These are phyloP conservation scores for Drosophila limbata DNA, from an alignment of 2,888 invertebrate genomes.

Conservation along the genomic window DNA sequence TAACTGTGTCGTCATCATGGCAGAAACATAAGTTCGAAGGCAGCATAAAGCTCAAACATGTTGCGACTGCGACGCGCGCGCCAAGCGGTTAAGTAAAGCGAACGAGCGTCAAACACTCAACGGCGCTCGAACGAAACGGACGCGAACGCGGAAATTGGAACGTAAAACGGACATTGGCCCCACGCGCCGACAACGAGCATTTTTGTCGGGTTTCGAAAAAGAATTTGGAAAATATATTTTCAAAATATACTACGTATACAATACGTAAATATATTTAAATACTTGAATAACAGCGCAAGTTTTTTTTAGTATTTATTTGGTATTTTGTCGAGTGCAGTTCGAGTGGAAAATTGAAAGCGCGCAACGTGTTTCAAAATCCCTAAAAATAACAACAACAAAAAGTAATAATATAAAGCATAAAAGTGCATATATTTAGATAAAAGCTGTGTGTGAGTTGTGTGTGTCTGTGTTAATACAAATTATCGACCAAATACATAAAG, in stretches of 20 bases:
- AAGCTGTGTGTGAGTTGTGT: slow-evolving; percentile 17
- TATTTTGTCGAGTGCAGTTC: slow-evolving; percentile 32
- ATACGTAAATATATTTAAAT: slow-evolving; percentile 9
- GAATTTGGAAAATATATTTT: slow-evolving; percentile 7
- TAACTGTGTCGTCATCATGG: slow-evolving; percentile 78
- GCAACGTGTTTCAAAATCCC: slow-evolving; percentile 23
- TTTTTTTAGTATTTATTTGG: slow-evolving; percentile 18
- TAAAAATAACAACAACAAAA: slow-evolving; percentile 50
- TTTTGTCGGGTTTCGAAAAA: slow-evolving; percentile 11
- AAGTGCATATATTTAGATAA: slow-evolving; percentile 41
- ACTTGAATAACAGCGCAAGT: slow-evolving; percentile 2
- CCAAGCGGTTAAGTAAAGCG: slow-evolving; percentile 13
- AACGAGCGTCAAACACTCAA: slow-evolving; percentile 63
- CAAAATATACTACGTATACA: neutral
- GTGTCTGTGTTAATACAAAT: slow-evolving; percentile 50
- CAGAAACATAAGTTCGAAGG: slow-evolving; percentile 6
- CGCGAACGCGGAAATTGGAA: slow-evolving; percentile 64
- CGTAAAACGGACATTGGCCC: slow-evolving; percentile 34
- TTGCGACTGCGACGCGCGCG: slow-evolving; percentile 26
- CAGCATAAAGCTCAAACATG: slow-evolving; percentile 36
- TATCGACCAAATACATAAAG: slow-evolving; percentile 75
- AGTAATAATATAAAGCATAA: slow-evolving; percentile 22
- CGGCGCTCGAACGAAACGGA: slow-evolving; percentile 79
- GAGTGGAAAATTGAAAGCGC: slow-evolving; percentile 27
- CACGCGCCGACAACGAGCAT: slow-evolving; percentile 17